Evolutionary conservation across 2,888 invertebrate species (phyloP).

Genomic region (Labia minor): DNA sequence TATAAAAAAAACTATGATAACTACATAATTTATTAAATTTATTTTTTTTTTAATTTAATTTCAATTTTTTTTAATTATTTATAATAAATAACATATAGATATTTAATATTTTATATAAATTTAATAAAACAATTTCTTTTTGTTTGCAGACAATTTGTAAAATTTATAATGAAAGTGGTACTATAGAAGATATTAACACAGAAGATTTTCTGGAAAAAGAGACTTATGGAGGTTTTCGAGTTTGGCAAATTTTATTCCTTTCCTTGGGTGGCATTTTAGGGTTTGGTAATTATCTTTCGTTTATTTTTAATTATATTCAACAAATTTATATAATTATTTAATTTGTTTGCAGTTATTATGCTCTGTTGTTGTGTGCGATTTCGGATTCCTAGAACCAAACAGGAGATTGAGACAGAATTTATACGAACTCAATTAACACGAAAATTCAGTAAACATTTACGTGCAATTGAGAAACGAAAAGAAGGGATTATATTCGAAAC

Average conservation of each 20-base stretch:
- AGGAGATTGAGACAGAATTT: constrained; percentile 90
- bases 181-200: neutral
- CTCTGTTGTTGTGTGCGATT: constrained; percentile 84
- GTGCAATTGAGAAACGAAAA: constrained; percentile 57
- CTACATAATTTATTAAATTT: too few relatives aligned
- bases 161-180: too few relatives aligned
- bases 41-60: too few relatives aligned
- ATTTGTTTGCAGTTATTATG: constrained; percentile 53
- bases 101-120: too few relatives aligned
- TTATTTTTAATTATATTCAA: neutral
- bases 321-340: too few relatives aligned
- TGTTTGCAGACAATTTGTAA: too few relatives aligned
- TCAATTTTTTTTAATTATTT: too few relatives aligned
- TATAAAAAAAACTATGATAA: too few relatives aligned
- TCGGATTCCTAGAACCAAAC: constrained; percentile 85
- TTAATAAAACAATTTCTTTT: too few relatives aligned
- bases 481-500: neutral
- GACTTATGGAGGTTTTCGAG: constrained; percentile 45
- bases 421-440: constrained; percentile 69
- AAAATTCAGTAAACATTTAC: constrained; percentile 70
- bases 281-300: constrained; percentile 48
- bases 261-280: constrained; percentile 51
- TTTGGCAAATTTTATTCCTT: constrained; percentile 73
- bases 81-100: too few relatives aligned
- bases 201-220: neutral